Percentiles rank a stretch among this genome's conserved stretches.
These are phyloP conservation scores for Sinosuthora webbiana DNA, from an alignment of 2,113 vertebrate species.

Conservation along the genomic window DNA sequence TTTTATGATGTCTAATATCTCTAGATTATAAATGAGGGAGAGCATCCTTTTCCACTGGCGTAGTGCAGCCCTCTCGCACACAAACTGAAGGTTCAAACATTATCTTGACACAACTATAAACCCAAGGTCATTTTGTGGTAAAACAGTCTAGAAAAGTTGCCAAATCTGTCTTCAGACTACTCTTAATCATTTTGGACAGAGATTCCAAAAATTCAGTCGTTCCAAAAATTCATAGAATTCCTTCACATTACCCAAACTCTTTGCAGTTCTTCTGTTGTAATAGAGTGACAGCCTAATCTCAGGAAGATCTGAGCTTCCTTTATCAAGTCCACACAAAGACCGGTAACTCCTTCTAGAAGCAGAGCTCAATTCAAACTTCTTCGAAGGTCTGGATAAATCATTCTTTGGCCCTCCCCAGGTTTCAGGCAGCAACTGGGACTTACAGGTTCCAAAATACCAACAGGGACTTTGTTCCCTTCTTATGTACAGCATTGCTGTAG, in stretches of 20 bases:
- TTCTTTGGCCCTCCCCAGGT: background rate
- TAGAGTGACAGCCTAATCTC: background rate
- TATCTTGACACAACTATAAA: background rate
- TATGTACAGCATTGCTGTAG: background rate
- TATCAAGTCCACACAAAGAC: background rate
- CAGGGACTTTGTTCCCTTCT: background rate
- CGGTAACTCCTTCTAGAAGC: background rate
- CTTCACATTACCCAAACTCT: background rate
- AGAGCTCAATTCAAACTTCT: background rate
- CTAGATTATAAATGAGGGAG: slow-evolving; percentile 15
- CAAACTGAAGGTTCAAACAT: background rate
- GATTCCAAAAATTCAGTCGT: background rate
- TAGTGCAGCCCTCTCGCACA: background rate
- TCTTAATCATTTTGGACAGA: background rate
- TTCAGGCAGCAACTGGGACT: background rate
- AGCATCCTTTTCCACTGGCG: background rate
- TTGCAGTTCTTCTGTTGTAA: background rate
- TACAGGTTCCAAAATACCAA: background rate
- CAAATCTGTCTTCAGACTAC: background rate
- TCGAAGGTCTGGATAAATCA: background rate
- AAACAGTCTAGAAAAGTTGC: background rate
- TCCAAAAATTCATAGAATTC: background rate
- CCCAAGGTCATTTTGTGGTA: background rate
- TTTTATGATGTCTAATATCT: slow-evolving; percentile 58
- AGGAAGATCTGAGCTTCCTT: background rate